Conservation (phyloP, 1,140 invertebrate genomes). For the Drosophila seguyi region DNA sequence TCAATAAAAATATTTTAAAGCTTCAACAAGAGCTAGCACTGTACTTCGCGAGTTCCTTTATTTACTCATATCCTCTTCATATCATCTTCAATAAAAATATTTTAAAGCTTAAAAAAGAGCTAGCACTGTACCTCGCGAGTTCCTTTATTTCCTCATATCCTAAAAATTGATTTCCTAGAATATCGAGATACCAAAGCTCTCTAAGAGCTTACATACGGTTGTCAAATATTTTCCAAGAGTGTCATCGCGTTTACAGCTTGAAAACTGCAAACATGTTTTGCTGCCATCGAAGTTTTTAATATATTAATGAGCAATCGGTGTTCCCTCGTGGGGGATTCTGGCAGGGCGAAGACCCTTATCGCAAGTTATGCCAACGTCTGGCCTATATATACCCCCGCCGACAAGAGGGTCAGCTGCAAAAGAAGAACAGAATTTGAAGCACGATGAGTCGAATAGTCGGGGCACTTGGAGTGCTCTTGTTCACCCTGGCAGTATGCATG, state of each 20-base stretch:
- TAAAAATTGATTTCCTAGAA: neutral
- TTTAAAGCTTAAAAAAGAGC: neutral
- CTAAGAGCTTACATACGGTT: neutral
- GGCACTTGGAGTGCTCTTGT: constrained; percentile 36
- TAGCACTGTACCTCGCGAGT: neutral
- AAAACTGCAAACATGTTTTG: neutral
- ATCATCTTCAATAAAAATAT: neutral
- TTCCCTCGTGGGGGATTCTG: constrained; percentile 13
- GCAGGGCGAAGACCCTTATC: constrained; percentile 23
- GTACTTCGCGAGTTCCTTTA: neutral
- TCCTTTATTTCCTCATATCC: neutral
- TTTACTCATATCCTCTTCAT: neutral
- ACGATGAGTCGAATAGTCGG: constrained; percentile 26
- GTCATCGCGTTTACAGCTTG: neutral
- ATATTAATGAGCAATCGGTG: constrained; percentile 28
- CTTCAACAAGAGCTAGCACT: neutral
- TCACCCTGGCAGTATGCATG: constrained; percentile 45
- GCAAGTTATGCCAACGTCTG: neutral
- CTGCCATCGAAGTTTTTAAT: constrained; percentile 9
- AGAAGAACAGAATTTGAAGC: constrained; percentile 17
- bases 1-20: neutral
- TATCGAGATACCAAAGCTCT: neutral
- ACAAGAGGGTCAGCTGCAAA: neutral
- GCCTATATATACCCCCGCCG: constrained; percentile 34
- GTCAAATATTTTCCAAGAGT: constrained; percentile 6